These are phyloP conservation scores for Enteromius fasciolatus DNA, from an alignment of 2,797 vertebrate genomes.

Conservation along the genomic window DNA sequence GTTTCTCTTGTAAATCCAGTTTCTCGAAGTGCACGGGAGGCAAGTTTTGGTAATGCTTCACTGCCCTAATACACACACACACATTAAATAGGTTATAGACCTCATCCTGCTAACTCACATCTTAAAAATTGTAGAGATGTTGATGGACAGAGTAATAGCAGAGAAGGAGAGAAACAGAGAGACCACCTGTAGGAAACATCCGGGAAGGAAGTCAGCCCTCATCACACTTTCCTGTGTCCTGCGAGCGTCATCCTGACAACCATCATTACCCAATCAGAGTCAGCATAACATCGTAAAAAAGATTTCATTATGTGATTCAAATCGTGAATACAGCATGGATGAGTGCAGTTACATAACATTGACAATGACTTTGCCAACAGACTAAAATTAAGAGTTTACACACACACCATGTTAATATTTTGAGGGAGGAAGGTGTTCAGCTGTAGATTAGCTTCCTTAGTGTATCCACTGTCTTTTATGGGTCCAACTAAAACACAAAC, in stretches of 20 bases:
- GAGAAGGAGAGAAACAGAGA: slow-evolving; percentile 1
- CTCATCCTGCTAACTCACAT: neutral
- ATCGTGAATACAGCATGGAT: neutral
- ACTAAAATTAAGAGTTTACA: neutral
- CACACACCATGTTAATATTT: slow-evolving; percentile 42
- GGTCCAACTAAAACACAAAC: slow-evolving; percentile 49
- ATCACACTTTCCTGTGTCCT: slow-evolving; percentile 61
- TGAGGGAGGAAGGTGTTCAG: slow-evolving; percentile 64
- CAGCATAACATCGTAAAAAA: slow-evolving; percentile 21
- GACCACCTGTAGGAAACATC: slow-evolving; percentile 61
- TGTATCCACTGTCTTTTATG: slow-evolving; percentile 65
- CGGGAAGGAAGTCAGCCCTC: slow-evolving; percentile 63
- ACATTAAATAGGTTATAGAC: neutral
- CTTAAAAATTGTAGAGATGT: neutral
- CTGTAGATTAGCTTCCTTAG: slow-evolving; percentile 58
- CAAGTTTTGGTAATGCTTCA: slow-evolving; percentile 45
- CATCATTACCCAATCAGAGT: slow-evolving; percentile 26
- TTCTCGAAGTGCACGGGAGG: slow-evolving; percentile 54
- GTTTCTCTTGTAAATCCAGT: slow-evolving; percentile 66
- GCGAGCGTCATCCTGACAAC: slow-evolving; percentile 54
- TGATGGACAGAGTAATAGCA: slow-evolving; percentile 9
- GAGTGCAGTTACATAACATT: neutral
- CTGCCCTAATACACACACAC: slow-evolving; percentile 57
- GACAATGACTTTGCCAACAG: neutral
- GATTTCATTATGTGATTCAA: neutral